A percentile compares a stretch with the other conserved stretches of the same genome.
Conservation (phyloP, 2,888 invertebrate genomes). For the Tetanocera ferruginea region DNA sequence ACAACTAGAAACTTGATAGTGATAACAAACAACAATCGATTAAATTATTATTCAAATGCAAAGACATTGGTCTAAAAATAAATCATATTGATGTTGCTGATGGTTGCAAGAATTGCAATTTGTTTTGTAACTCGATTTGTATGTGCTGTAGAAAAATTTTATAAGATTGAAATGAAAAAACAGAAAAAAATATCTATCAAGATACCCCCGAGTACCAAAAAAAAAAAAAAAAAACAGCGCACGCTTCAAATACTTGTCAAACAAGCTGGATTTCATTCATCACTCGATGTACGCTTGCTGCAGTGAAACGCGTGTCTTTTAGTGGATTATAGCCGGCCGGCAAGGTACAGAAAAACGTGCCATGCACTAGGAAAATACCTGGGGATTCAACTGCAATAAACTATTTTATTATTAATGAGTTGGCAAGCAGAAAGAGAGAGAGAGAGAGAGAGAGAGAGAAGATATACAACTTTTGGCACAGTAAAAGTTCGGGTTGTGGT, state of each 20-base stretch:
- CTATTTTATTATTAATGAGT: slow-evolving; percentile 27
- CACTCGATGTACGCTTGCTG: slow-evolving; percentile 48
- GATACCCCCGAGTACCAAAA: too few relatives aligned
- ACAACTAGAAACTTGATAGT: too few relatives aligned
- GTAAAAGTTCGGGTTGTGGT: neutral
- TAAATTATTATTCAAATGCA: too few relatives aligned
- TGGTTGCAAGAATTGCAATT: too few relatives aligned
- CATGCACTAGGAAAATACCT: slow-evolving; percentile 66
- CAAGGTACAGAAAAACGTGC: slow-evolving; percentile 63
- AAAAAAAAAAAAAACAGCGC: neutral
- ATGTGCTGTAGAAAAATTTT: too few relatives aligned
- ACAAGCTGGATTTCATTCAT: slow-evolving; percentile 52
- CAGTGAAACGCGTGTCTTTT: slow-evolving; percentile 36
- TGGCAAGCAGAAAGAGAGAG: neutral
- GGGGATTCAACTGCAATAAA: slow-evolving; percentile 51
- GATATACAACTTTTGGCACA: neutral
- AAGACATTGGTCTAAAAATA: too few relatives aligned
- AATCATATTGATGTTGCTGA: too few relatives aligned
- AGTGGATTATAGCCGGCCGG: slow-evolving; percentile 47
- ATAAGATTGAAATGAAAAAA: too few relatives aligned
- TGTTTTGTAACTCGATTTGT: too few relatives aligned
- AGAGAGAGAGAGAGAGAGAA: neutral
- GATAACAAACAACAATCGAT: too few relatives aligned
- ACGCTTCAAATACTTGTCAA: slow-evolving; percentile 10
- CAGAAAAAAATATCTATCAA: too few relatives aligned